Conservation (phyloP, 2,113 vertebrate species). For the Hemiprocne comata region DNA sequence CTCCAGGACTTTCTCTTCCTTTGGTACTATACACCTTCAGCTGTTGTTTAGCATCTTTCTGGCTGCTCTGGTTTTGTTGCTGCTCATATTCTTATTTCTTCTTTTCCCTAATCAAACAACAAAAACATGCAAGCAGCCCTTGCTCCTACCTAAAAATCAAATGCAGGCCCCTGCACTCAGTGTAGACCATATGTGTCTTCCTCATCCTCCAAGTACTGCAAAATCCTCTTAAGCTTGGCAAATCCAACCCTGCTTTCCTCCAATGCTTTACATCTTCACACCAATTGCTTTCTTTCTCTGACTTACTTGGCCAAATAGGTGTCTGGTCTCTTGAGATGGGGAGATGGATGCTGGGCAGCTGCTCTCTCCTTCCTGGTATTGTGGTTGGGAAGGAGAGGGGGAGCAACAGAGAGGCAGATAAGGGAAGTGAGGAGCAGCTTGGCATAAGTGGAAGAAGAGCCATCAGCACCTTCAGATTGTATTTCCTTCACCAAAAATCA, state of each 20-base stretch:
- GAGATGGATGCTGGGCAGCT: slow-evolving; percentile 23
- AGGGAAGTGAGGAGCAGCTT: not conserved
- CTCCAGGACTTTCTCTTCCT: not conserved
- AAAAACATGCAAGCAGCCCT: not conserved
- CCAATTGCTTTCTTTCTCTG: not conserved
- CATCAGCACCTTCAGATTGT: not conserved
- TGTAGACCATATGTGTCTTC: slow-evolving; percentile 3
- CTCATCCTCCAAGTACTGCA: not conserved
- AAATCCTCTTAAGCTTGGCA: slow-evolving; percentile 31
- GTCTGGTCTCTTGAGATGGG: not conserved
- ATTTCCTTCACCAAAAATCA: slow-evolving; percentile 7
- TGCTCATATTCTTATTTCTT: not conserved
- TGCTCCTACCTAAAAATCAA: not conserved
- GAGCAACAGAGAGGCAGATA: not conserved
- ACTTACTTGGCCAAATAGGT: not conserved
- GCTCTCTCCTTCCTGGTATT: not conserved
- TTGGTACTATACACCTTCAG: not conserved
- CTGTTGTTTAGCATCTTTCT: not conserved
- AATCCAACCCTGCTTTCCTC: not conserved
- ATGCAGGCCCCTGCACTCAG: not conserved
- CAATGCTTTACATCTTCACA: not conserved
- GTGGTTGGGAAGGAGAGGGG: not conserved
- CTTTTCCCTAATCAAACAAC: not conserved
- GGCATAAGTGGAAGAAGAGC: not conserved
- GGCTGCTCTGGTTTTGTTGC: not conserved